phyloP scores from a whole-genome alignment of 23 tunicate genomes.

The Halocynthia aurantium region DNA sequence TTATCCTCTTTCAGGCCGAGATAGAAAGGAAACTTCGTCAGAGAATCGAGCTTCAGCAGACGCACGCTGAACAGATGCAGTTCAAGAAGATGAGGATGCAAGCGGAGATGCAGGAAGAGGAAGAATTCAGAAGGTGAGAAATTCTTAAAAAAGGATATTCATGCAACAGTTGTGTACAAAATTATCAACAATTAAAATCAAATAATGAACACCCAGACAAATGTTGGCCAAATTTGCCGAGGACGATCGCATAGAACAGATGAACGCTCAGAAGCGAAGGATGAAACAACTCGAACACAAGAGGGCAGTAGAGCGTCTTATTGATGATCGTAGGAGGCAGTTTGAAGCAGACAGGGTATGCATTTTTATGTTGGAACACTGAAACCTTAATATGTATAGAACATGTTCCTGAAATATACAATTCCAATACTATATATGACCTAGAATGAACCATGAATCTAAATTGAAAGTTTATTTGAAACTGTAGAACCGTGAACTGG shows the following conservation, averaged over 20 bases:
- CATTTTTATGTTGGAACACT: no score
- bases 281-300: conserved; percentile 98
- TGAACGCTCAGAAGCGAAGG: conserved; percentile 94
- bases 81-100: conserved; percentile 66
- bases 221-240: conserved; percentile 99
- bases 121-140: conserved; percentile 54
- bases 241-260: conserved; percentile 97
- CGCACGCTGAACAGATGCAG: conserved; percentile 83
- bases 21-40: conserved; percentile 64
- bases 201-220: conserved; percentile 18
- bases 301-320: conserved; percentile 81
- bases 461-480: no score
- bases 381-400: no score
- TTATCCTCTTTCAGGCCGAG: conserved; percentile 18
- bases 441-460: no score
- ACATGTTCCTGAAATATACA: no score
- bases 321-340: conserved; percentile 60
- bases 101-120: conserved; percentile 85
- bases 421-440: no score
- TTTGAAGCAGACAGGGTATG: conserved; percentile 65
- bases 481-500: conserved; percentile 34
- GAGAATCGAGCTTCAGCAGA: conserved; percentile 82
- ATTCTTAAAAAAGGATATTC: background rate
- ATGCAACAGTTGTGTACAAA: background rate
- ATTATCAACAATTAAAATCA: background rate